Evolutionary conservation across 2,888 invertebrate species (phyloP), one percentile per base, ranked within the genome.

Genomic region (Embidobia sp.): DNA sequence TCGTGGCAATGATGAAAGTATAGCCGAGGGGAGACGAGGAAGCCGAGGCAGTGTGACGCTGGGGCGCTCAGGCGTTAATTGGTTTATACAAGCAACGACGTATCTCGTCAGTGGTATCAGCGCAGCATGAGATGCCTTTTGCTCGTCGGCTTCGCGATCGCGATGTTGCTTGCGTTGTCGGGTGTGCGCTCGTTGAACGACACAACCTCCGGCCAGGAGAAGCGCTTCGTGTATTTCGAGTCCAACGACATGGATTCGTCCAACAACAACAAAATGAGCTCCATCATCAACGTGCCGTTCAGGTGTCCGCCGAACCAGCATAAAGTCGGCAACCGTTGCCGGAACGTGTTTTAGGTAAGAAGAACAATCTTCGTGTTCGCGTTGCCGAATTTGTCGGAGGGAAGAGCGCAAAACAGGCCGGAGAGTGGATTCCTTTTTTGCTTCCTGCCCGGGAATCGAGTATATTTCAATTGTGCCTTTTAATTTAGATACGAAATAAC

Each of bases 231-330:
- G 13, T 59, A n/a, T 6, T 86, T 85, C 61, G 77, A 78, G 4
- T 46, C 53, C 7, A 51, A 31, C 22, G 72, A 57, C 22, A 27
- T 86, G 8, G 77, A 82, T 4, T 22, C 22, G 6, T 4, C 22
- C 3, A 22, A 22, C 3, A 22, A 22, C 22, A 22, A 22, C 22
- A 44, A 44, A 11, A 48, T 46, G 0, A 82, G 85, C 18, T 81
- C 86, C 8, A 82, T 88, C 42, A 87, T 88, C 76, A 83, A 85
- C 59, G 80, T 86, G 0, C 88, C 86, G 2, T 13, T 83, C 3
- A 77, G 84, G 13, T 88, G 88, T 74, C 85, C 85, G 2, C 80
- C 83, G n/a, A 79, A 82, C 7, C 84, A 64, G 11, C 63, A 81
- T 7, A 84, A 78, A 77, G 76, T 87, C 29, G 85, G 85, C 7